Conservation (phyloP, 2,113 vertebrate genomes). For the Actenoides hombroni region DNA sequence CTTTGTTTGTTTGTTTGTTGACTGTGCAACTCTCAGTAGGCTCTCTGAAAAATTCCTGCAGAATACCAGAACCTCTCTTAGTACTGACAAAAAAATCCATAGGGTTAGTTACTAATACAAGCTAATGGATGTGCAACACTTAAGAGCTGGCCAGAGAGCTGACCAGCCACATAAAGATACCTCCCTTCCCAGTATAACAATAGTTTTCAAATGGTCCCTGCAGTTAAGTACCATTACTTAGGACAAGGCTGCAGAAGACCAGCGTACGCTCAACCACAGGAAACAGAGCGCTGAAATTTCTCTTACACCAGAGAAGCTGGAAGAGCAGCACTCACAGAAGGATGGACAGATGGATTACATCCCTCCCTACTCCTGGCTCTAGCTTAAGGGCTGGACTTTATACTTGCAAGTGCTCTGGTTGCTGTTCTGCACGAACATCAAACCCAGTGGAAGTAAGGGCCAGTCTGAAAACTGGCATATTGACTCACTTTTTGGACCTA, state of each 20-base stretch:
- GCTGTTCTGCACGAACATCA: not conserved
- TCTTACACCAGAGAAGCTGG: not conserved
- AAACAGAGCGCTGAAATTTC: not conserved
- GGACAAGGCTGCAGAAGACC: not conserved
- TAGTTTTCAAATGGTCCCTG: not conserved
- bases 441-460: not conserved
- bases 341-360: not conserved
- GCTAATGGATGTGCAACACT: fast-evolving
- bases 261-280: not conserved
- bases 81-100: not conserved
- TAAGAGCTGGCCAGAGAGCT: not conserved
- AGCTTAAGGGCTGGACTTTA: not conserved
- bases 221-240: not conserved
- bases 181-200: not conserved
- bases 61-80: not conserved
- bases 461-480: not conserved
- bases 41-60: not conserved
- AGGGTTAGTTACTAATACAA: not conserved
- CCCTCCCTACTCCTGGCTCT: not conserved
- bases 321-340: not conserved
- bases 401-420: not conserved
- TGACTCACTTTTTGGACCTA: not conserved
- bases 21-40: not conserved
- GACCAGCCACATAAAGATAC: not conserved
- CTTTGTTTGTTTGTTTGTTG: not conserved